phyloP scores from a whole-genome alignment of 2,797 vertebrate genomes.

The Argentina silus region DNA sequence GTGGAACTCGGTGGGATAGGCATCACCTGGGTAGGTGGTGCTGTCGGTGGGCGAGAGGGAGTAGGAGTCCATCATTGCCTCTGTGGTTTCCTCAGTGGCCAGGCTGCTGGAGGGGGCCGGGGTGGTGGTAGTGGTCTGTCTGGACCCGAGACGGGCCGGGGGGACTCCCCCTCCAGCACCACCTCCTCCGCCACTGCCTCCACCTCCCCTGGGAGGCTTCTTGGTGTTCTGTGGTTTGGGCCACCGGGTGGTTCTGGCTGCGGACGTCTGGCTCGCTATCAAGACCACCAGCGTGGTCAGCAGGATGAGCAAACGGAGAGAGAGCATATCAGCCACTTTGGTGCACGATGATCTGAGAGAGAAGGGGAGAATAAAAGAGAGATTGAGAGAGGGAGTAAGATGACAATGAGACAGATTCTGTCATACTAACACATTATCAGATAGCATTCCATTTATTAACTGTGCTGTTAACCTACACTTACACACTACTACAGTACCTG shows the following conservation, averaged over 20 bases:
- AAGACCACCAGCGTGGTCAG: conserved; percentile 49
- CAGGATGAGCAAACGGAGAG: conserved; percentile 52
- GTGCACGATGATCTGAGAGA: conserved; percentile 28
- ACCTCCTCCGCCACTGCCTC: conserved; percentile 22
- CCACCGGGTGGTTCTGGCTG: conserved; percentile 79
- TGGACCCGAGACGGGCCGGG: conserved; percentile 40
- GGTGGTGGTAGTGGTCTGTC: conserved; percentile 62
- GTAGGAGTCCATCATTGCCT: conserved; percentile 65
- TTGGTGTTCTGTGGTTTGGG: conserved; percentile 82
- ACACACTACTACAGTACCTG: not conserved
- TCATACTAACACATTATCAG: not conserved
- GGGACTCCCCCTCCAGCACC: conserved; percentile 42
- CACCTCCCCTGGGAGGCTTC: conserved; percentile 69
- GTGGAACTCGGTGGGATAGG: conserved; percentile 71
- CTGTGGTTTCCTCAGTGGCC: conserved; percentile 72
- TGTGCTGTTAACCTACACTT: not conserved
- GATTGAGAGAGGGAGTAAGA: conserved; percentile 5
- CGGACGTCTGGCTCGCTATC: conserved; percentile 49
- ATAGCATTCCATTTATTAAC: not conserved
- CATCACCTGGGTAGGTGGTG: conserved; percentile 71
- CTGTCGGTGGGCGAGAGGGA: conserved; percentile 70
- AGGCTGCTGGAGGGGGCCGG: conserved; percentile 51
- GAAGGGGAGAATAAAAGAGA: not conserved
- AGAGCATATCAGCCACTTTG: conserved; percentile 57
- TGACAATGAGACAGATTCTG: not conserved